These are phyloP conservation scores for Bombus vancouverensis DNA, from an alignment of 1,140 invertebrate genomes.

Conservation along the genomic window DNA sequence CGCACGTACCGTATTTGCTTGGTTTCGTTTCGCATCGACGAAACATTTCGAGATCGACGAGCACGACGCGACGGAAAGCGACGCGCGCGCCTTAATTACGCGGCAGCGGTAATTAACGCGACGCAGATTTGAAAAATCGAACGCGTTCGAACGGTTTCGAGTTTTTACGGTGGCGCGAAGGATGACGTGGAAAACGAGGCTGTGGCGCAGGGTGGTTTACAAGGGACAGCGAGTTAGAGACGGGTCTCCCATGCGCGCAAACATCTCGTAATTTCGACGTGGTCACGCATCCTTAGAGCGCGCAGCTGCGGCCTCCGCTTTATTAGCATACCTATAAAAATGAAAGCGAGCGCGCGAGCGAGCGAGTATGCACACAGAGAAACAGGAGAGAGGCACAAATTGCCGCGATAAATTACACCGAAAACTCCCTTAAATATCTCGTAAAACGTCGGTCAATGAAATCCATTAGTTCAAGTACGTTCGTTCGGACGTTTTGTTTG, in stretches of 20 bases:
- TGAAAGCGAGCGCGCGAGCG: conserved; percentile 63
- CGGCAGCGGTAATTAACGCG: background rate
- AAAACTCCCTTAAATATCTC: conserved; percentile 78
- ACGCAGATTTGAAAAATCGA: too few species aligned
- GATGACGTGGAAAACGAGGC: too few species aligned
- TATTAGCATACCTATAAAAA: conserved; percentile 82
- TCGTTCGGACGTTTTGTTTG: conserved; percentile 19
- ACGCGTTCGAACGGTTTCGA: too few species aligned
- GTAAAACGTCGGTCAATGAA: conserved; percentile 72
- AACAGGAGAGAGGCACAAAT: conserved; percentile 70
- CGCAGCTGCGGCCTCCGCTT: conserved; percentile 75
- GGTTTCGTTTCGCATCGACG: background rate
- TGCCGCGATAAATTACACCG: conserved; percentile 78
- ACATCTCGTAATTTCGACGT: conserved; percentile 76
- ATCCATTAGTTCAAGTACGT: conserved; percentile 66
- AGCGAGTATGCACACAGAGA: conserved; percentile 19
- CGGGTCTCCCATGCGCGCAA: conserved; percentile 52
- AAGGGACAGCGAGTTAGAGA: conserved; percentile 20
- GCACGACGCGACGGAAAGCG: too few species aligned
- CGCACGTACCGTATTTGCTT: too few species aligned
- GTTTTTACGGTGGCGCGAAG: too few species aligned
- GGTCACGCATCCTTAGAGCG: conserved; percentile 74
- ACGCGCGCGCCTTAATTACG: background rate
- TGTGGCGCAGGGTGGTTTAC: background rate
- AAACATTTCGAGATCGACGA: too few species aligned